Conservation (phyloP, 2,113 vertebrate species). For the Elephantulus edwardii region DNA sequence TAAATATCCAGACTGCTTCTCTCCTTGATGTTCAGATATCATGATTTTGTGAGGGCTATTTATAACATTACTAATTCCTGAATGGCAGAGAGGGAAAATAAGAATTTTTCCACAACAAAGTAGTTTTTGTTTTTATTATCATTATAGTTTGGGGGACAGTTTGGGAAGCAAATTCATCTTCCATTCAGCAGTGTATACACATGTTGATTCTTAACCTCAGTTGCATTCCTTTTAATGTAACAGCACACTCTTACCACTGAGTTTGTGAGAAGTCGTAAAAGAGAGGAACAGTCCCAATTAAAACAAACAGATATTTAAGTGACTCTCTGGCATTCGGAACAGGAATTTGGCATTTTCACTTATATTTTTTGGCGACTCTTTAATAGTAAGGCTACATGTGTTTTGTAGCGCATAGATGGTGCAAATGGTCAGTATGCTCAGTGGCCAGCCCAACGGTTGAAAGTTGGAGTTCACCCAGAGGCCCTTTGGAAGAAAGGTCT, state of each 20-base stretch:
- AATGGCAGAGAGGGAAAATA: constrained; percentile 34
- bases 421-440: background rate
- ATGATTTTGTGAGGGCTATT: background rate
- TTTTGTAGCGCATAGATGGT: background rate
- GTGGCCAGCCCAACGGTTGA: background rate
- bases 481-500: background rate
- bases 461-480: background rate
- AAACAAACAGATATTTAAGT: constrained; percentile 33
- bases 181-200: too few relatives aligned
- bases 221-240: too few relatives aligned
- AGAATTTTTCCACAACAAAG: constrained; percentile 46
- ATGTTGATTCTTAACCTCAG: too few relatives aligned
- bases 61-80: constrained; percentile 1
- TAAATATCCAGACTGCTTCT: constrained; percentile 41
- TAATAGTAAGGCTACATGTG: constrained; percentile 36
- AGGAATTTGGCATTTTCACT: constrained; percentile 19
- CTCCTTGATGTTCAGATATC: background rate
- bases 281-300: background rate
- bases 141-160: too few relatives aligned
- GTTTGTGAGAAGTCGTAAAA: constrained; percentile 42
- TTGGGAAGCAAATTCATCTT: too few relatives aligned
- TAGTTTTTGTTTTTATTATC: too few relatives aligned
- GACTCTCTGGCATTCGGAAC: background rate
- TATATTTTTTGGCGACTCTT: constrained; percentile 36
- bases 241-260: too few relatives aligned